Percentiles rank a stretch among this genome's conserved stretches.
Conservation (phyloP, 1,140 invertebrate genomes). For the Patella vulgata region DNA sequence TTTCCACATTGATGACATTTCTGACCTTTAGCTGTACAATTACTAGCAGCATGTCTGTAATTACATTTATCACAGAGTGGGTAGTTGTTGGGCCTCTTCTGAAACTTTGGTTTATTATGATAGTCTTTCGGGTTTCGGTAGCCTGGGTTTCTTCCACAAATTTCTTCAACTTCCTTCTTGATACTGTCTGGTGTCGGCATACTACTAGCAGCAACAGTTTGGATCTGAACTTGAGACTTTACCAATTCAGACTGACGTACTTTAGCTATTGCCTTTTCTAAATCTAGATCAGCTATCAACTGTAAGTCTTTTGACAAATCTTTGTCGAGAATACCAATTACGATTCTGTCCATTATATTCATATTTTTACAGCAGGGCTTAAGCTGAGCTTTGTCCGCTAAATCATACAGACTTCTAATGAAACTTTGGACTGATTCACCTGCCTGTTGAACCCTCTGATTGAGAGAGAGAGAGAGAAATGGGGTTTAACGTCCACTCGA, state of each 20-base stretch:
- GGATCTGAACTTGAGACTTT: slow-evolving; percentile 8
- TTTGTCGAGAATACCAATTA: slow-evolving; percentile 20
- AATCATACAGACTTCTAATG: slow-evolving; percentile 10
- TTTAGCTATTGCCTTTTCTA: slow-evolving; percentile 10
- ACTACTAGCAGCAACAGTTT: background rate
- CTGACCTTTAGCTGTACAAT: too few species aligned
- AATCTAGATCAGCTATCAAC: slow-evolving; percentile 11
- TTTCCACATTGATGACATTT: too few species aligned
- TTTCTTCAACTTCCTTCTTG: too few species aligned
- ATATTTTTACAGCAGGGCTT: background rate
- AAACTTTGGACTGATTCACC: slow-evolving; percentile 17
- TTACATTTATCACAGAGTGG: too few species aligned
- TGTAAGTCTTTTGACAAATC: slow-evolving; percentile 18
- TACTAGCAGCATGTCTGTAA: too few species aligned
- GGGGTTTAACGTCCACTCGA: too few species aligned
- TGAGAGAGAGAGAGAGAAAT: too few species aligned
- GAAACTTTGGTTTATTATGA: too few species aligned
- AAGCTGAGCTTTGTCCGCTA: slow-evolving; percentile 20
- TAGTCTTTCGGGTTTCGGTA: too few species aligned
- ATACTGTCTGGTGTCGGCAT: too few species aligned
- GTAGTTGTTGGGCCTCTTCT: too few species aligned
- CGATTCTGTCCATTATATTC: slow-evolving; percentile 18
- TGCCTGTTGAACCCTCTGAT: background rate
- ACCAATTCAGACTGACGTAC: slow-evolving; percentile 10
- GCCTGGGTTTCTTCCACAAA: too few species aligned